Evolutionary conservation across 2,797 vertebrate species (phyloP).

Genomic region (Amniataba percoides): DNA sequence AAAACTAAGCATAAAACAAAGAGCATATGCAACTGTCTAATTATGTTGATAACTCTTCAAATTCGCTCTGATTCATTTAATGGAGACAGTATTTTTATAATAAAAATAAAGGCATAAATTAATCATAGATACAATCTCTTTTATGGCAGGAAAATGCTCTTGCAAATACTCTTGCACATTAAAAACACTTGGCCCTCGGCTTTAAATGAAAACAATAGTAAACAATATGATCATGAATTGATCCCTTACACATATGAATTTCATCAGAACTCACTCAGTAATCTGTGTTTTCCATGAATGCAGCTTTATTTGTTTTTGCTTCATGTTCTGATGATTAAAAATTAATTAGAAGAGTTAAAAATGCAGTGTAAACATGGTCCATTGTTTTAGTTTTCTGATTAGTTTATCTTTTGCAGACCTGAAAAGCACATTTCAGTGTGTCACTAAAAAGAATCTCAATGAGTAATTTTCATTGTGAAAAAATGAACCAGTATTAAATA

Average conservation of each 20-base stretch:
- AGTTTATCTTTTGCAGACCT: background rate
- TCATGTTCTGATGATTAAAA: background rate
- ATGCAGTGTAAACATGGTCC: background rate
- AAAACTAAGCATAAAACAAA: background rate
- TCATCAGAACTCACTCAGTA: background rate
- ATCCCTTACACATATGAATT: slow-evolving; percentile 3
- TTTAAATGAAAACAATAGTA: background rate
- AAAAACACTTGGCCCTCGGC: background rate
- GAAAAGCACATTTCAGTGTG: background rate
- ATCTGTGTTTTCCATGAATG: background rate
- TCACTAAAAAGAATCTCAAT: background rate
- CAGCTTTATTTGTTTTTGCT: background rate
- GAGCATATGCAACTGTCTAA: background rate
- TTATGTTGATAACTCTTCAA: background rate
- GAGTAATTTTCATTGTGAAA: background rate
- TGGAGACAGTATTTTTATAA: background rate
- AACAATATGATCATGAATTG: background rate
- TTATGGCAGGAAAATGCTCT: background rate
- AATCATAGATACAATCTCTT: too few relatives aligned
- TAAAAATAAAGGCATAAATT: background rate
- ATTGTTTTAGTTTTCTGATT: background rate
- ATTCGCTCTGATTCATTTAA: background rate
- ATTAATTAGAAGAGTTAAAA: background rate
- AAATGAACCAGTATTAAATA: background rate
- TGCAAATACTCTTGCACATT: background rate